Conservation (phyloP, 2,888 invertebrate genomes). For the Sarcophaga variegata region DNA sequence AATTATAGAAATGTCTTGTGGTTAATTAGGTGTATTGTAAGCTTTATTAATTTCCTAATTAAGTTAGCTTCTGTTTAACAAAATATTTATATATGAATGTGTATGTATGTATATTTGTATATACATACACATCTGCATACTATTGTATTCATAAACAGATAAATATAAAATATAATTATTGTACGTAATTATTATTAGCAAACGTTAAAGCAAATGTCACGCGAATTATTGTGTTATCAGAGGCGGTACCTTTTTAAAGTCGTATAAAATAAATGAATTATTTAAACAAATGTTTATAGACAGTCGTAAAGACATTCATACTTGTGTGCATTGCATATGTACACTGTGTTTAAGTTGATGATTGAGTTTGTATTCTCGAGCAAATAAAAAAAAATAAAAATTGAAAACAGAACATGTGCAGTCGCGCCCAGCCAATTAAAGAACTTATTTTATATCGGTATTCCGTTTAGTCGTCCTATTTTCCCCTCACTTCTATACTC, state of each 20-base stretch:
- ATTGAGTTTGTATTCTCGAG: too few species aligned
- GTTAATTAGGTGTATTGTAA: slow-evolving; percentile 76
- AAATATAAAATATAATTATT: not conserved
- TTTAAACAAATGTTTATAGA: slow-evolving; percentile 61
- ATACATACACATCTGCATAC: not conserved
- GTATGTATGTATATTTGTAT: not conserved
- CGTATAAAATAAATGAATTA: slow-evolving; percentile 51
- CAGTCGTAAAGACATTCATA: not conserved
- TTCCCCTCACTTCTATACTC: too few species aligned
- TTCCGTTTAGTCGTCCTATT: too few species aligned
- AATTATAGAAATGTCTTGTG: slow-evolving; percentile 71
- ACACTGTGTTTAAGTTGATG: not conserved
- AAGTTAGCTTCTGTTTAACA: slow-evolving; percentile 73
- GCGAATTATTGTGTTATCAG: slow-evolving; percentile 41
- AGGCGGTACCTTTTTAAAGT: slow-evolving; percentile 57
- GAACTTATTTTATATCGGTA: too few species aligned
- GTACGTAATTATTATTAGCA: slow-evolving; percentile 48
- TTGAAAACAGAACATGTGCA: too few species aligned
- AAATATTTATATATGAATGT: slow-evolving; percentile 4
- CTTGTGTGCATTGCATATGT: not conserved
- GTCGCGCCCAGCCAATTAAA: too few species aligned
- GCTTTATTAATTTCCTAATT: slow-evolving; percentile 75
- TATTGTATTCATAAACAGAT: not conserved
- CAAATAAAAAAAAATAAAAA: too few species aligned
- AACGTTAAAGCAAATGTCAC: slow-evolving; percentile 64